These are phyloP conservation scores for Sabatieria punctata DNA, from an alignment of 2,888 invertebrate genomes.

Conservation along the genomic window DNA sequence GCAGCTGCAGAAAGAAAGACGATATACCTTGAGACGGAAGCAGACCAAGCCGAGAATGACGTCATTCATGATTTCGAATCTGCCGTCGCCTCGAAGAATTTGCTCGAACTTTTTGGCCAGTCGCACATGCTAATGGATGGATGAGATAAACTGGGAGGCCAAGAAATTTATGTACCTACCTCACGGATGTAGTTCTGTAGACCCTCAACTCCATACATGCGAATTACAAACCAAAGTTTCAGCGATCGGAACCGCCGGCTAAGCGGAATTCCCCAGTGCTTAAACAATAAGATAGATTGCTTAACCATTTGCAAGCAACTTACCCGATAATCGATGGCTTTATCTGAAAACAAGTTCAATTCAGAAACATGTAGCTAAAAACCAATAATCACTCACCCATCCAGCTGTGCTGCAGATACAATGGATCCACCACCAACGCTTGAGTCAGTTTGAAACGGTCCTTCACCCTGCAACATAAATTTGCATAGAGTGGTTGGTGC, in stretches of 20 bases:
- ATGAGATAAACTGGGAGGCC: not conserved
- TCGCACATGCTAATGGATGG: conserved; percentile 22
- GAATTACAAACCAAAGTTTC: conserved; percentile 91
- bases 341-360: conserved; percentile 27
- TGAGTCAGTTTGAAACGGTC: conserved; percentile 74
- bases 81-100: conserved; percentile 21
- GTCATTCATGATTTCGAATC: conserved; percentile 29
- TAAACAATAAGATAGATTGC: conserved; percentile 7
- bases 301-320: conserved; percentile 1
- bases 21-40: conserved; percentile 23
- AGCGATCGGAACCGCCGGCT: conserved; percentile 83
- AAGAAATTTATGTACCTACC: conserved; percentile 21
- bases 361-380: not conserved
- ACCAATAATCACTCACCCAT: conserved; percentile 44
- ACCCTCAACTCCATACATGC: conserved; percentile 81
- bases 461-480: conserved; percentile 47
- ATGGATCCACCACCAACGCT: conserved; percentile 88
- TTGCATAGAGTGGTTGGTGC: not conserved
- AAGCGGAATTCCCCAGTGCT: conserved; percentile 94
- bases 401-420: conserved; percentile 91
- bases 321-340: conserved; percentile 56
- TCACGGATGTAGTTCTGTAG: conserved; percentile 78
- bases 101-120: conserved; percentile 28
- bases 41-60: conserved; percentile 30
- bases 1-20: no score